phyloP scores from a whole-genome alignment of 2,113 vertebrate genomes.

The Thamnophis sirtalis region DNA sequence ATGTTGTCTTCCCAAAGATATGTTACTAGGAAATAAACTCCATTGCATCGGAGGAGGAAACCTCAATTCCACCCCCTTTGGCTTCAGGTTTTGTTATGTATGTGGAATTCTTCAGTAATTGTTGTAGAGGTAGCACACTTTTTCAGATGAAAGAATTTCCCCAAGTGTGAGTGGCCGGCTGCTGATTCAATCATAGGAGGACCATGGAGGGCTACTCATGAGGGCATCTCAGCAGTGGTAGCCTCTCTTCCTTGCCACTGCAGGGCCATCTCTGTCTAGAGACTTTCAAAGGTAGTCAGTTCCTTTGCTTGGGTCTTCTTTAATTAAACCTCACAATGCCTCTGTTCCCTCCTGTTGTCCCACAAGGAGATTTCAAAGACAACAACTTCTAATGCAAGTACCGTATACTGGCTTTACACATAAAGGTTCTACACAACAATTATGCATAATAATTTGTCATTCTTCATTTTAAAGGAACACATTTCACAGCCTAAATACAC shows the following conservation, averaged over 20 bases:
- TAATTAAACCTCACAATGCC: not conserved
- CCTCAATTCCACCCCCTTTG: not conserved
- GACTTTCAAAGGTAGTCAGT: not conserved
- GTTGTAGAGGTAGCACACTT: not conserved
- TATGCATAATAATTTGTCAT: not conserved
- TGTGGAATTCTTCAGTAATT: not conserved
- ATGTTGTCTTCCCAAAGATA: not conserved
- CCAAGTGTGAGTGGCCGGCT: not conserved
- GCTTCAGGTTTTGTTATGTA: not conserved
- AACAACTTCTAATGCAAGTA: not conserved
- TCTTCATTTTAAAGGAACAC: not conserved
- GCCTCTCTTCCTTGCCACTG: not conserved
- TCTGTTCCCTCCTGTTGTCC: not conserved
- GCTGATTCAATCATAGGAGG: not conserved
- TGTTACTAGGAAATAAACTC: not conserved
- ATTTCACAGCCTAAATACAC: not conserved
- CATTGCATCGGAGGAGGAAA: too few species aligned
- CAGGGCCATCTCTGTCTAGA: not conserved
- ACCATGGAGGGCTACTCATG: not conserved
- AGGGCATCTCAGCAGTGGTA: not conserved
- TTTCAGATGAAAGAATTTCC: not conserved
- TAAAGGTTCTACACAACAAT: not conserved
- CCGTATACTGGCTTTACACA: not conserved
- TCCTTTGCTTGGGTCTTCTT: not conserved
- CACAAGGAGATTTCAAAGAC: not conserved